These are phyloP conservation scores for Sinelater perroti DNA, from an alignment of 2,888 invertebrate species.

Conservation along the genomic window DNA sequence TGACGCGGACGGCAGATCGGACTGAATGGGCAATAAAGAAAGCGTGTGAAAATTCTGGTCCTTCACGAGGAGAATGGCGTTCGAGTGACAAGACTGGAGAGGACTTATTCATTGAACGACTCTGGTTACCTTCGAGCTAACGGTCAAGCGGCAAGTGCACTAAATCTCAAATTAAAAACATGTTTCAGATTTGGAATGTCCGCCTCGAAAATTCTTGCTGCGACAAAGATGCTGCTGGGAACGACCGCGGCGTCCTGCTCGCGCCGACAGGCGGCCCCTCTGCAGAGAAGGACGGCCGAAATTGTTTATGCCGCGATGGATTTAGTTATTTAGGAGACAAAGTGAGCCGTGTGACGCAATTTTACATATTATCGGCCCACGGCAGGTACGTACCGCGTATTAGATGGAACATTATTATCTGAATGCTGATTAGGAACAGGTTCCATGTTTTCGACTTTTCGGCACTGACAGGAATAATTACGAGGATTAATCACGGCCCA, in stretches of 20 bases:
- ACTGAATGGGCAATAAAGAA: too few relatives aligned
- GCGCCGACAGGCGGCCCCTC: too few relatives aligned
- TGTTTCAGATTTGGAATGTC: slow-evolving; percentile 32
- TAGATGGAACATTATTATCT: slow-evolving; percentile 48
- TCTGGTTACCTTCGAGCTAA: slow-evolving; percentile 30
- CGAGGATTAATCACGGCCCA: slow-evolving; percentile 42
- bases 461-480: slow-evolving; percentile 41
- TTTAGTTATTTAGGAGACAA: slow-evolving; percentile 21
- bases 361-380: slow-evolving; percentile 42
- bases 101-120: slow-evolving; percentile 24
- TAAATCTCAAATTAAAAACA: slow-evolving; percentile 33
- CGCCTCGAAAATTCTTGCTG: slow-evolving; percentile 24
- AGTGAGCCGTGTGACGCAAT: slow-evolving; percentile 31
- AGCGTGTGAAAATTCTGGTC: too few relatives aligned
- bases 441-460: slow-evolving; percentile 49
- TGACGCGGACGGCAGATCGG: too few relatives aligned
- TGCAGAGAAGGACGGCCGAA: too few relatives aligned
- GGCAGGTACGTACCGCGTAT: slow-evolving; percentile 40
- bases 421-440: slow-evolving; percentile 53
- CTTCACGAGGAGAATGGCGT: too few relatives aligned
- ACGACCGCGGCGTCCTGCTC: too few relatives aligned
- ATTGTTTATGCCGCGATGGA: slow-evolving; percentile 11
- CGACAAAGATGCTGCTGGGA: slow-evolving; percentile 12
- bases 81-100: slow-evolving; percentile 22
- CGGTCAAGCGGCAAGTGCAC: slow-evolving; percentile 25